Conservation (phyloP, 2,113 vertebrate species). For the Sus scrofa region T2T-Sscrofa CM000821.6:13801001-13801500, state of each 20-base stretch:
- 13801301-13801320: neutral
- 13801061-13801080: accelerated
- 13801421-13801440: accelerated
- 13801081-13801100: neutral
- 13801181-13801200: neutral
- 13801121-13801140: neutral
- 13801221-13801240: neutral
- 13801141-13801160: neutral
- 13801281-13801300: neutral
- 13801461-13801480: accelerated
- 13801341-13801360: neutral
- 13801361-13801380: neutral
- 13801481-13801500: neutral
- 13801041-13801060: neutral
- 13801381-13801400: neutral
- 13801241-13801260: neutral
- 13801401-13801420: no score
- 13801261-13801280: neutral
- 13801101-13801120: neutral
- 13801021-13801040: neutral
- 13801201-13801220: neutral
- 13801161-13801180: neutral
- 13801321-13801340: neutral
- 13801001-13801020: neutral
- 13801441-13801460: neutral